Percentiles rank a stretch among this genome's conserved stretches.
Evolutionary conservation across 2,888 invertebrate genomes (phyloP).

Genomic region (Spicauda simplicius): DNA sequence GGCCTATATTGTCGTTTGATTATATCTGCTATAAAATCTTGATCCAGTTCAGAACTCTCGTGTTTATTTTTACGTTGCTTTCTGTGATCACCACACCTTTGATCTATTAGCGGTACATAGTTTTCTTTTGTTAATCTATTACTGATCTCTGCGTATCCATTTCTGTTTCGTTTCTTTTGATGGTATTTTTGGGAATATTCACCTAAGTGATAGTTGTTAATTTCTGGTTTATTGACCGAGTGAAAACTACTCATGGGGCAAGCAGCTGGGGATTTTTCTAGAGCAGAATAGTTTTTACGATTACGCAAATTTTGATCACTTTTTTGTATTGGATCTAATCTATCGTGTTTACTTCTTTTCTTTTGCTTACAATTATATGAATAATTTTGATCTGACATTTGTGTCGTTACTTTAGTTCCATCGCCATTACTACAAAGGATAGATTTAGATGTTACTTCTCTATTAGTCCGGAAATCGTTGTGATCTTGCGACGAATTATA

Average conservation of each 20-base stretch:
- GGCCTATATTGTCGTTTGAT: slow-evolving; percentile 72
- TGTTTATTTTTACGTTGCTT: slow-evolving; percentile 43
- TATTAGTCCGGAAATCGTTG: slow-evolving; percentile 53
- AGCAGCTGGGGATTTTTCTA: not conserved
- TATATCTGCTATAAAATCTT: slow-evolving; percentile 71
- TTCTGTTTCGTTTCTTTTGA: slow-evolving; percentile 46
- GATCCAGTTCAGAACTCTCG: slow-evolving; percentile 53
- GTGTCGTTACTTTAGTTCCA: slow-evolving; percentile 3
- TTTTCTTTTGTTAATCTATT: slow-evolving; percentile 44
- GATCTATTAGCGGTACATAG: slow-evolving; percentile 37
- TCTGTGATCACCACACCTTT: slow-evolving; percentile 47
- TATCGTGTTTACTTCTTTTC: slow-evolving; percentile 33
- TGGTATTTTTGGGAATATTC: slow-evolving; percentile 41
- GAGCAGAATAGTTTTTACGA: slow-evolving; percentile 1
- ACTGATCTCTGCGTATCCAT: slow-evolving; percentile 44
- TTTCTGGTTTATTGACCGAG: not conserved
- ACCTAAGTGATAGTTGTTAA: slow-evolving; percentile 31
- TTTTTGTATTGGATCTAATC: slow-evolving; percentile 46
- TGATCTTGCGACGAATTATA: slow-evolving; percentile 56
- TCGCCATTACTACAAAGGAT: slow-evolving; percentile 41
- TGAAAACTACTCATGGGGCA: not conserved
- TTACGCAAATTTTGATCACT: slow-evolving; percentile 1
- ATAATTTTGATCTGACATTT: slow-evolving; percentile 19
- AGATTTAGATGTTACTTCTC: slow-evolving; percentile 44
- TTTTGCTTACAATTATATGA: slow-evolving; percentile 38